A percentile compares a stretch with the other conserved stretches of the same genome.
These are phyloP conservation scores for Podarcis siculus DNA, from an alignment of 2,797 vertebrate species.

Conservation along the genomic window DNA sequence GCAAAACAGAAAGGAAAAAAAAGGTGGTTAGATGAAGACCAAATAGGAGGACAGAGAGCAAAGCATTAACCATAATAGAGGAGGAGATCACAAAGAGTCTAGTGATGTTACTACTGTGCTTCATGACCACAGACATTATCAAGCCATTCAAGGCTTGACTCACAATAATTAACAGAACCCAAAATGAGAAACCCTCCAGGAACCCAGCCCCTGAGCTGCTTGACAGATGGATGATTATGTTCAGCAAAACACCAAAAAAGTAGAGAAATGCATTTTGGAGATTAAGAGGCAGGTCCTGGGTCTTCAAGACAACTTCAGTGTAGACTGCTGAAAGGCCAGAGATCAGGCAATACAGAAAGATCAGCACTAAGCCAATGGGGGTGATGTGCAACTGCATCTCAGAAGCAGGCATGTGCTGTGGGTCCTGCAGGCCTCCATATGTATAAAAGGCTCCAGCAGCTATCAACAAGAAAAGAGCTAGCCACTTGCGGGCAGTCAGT, in stretches of 20 bases:
- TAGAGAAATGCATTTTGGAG: constrained; percentile 95
- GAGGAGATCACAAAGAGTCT: constrained; percentile 94
- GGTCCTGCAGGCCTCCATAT: constrained; percentile 80
- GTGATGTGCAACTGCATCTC: constrained; percentile 81
- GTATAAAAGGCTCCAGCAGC: constrained; percentile 86
- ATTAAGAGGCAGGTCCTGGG: constrained; percentile 87
- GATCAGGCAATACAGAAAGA: constrained; percentile 85
- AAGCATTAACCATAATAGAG: constrained; percentile 90
- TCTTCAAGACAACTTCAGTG: constrained; percentile 90
- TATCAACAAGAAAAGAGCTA: constrained; percentile 86
- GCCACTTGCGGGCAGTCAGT: constrained; percentile 81
- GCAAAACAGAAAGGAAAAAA: constrained; percentile 83
- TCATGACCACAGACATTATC: constrained; percentile 94
- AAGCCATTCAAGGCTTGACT: constrained; percentile 92
- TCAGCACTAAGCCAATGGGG: constrained; percentile 83
- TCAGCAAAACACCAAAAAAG: constrained; percentile 88
- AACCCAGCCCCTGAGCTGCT: constrained; percentile 73
- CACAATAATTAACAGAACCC: constrained; percentile 83
- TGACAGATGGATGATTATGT: constrained; percentile 78
- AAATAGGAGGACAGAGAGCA: constrained; percentile 86
- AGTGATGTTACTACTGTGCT: constrained; percentile 93
- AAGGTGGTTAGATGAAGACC: constrained; percentile 87
- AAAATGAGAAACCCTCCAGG: constrained; percentile 86
- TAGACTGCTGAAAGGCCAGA: constrained; percentile 92
- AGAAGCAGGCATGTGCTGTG: neutral